Conservation (phyloP, 2,113 vertebrate species). For the Solea solea region DNA sequence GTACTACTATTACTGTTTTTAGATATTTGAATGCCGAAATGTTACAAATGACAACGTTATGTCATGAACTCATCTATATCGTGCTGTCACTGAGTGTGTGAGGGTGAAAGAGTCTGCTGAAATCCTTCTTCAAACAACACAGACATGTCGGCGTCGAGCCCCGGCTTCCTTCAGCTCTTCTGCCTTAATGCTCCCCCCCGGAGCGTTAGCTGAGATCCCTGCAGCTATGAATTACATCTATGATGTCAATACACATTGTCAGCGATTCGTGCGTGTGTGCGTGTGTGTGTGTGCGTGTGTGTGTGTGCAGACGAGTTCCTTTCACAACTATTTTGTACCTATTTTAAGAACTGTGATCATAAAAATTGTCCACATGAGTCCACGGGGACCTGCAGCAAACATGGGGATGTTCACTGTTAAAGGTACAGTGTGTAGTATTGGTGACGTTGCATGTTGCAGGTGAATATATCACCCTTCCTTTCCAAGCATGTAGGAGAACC, state of each 20-base stretch:
- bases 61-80: no score
- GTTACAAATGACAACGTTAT: no score
- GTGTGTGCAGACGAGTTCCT: background rate
- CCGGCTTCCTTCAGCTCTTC: conserved; percentile 32
- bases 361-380: background rate
- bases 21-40: no score
- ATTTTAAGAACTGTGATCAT: conserved; percentile 25
- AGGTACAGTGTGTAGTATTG: no score
- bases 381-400: background rate
- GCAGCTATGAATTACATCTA: conserved; percentile 48
- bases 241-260: conserved; percentile 41
- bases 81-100: no score
- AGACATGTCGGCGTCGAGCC: conserved; percentile 25
- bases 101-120: no score
- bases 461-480: no score
- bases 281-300: background rate
- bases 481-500: no score
- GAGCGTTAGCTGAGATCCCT: conserved; percentile 46
- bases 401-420: no score
- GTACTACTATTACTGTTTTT: no score
- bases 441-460: no score
- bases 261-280: conserved; percentile 26
- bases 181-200: conserved; percentile 44
- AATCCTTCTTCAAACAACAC: conserved; percentile 26
- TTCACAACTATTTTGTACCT: conserved; percentile 8